Evolutionary conservation across 2,113 vertebrate genomes (phyloP), one percentile per base, ranked within the genome.

Genomic region (Anoplopoma fimbria): DNA sequence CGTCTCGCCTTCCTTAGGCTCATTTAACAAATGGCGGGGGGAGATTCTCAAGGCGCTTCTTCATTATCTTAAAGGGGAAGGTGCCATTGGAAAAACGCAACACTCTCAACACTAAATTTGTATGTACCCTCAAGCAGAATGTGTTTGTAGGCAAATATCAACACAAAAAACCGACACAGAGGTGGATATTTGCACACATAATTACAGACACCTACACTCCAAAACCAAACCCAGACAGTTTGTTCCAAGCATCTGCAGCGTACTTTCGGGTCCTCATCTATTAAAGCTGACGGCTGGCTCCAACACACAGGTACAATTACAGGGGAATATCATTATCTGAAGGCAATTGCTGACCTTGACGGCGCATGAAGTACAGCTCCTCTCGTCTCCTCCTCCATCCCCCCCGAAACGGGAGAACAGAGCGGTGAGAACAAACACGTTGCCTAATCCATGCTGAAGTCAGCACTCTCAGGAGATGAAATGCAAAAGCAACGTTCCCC

Each of bases 381-480:
- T 83, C 84, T 70, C 60, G 15, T 86, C 74, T 79, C 57, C 78
- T 81, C 82, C 81, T 57, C 62, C 67, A 55, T 79, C 57, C 78
- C 79, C 82, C 81, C 51, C 62, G 63, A 55, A 86, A 82, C 47
- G 68, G 74, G 82, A 86, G 79, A 89, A 85, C 76, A 87, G 87
- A 93, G 86, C 79, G 36, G 64, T 36, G 81, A 86, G 88, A 93
- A 92, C 87, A 93, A 92, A 93, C 88, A 90, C 71, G 0, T 51
- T 63, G 84, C 88, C 90, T 91, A 93, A 93, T 94, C 87, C 88
- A 7, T 91, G 93, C 93, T 94, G 93, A 94, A 91, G 90, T 95
- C 92, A 94, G 93, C 90, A 62, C 81, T 93, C 91, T 85, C 77
- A 31, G 69, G 81, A 93, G 85, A 94, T 90, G 83, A 94, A 93